Evolutionary conservation across 1,140 invertebrate genomes (phyloP).

Genomic region (Philopotamus ludificatus): DNA sequence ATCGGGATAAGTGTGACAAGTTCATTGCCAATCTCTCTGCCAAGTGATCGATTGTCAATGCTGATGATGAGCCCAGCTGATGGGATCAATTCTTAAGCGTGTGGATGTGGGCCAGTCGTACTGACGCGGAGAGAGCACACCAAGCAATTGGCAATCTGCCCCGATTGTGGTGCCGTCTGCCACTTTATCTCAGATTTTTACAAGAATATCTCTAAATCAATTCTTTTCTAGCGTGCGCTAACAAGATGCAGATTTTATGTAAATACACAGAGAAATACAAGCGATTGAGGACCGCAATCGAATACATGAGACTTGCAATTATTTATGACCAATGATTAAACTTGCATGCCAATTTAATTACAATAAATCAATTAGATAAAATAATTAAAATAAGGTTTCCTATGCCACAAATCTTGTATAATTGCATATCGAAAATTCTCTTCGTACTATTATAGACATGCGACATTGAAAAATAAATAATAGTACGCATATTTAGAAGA

Average conservation of each 20-base stretch:
- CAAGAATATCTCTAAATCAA: background rate
- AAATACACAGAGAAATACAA: background rate
- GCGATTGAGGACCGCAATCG: too few species aligned
- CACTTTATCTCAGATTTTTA: background rate
- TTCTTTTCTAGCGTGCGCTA: background rate
- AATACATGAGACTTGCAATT: too few species aligned
- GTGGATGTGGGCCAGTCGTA: background rate
- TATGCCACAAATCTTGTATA: too few species aligned
- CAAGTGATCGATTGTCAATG: background rate
- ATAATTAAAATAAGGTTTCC: too few species aligned
- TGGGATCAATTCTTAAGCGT: background rate
- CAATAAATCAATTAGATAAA: too few species aligned
- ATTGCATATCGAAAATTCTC: too few species aligned
- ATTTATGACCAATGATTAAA: too few species aligned
- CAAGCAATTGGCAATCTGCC: background rate
- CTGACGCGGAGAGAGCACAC: background rate
- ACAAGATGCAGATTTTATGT: background rate
- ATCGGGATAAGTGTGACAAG: too few species aligned
- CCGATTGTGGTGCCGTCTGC: background rate
- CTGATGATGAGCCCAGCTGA: background rate
- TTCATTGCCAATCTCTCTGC: background rate
- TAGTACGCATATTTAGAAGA: too few species aligned
- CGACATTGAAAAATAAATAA: too few species aligned
- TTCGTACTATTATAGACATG: too few species aligned
- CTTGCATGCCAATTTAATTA: too few species aligned